Evolutionary conservation across 2,113 vertebrate genomes (phyloP), one percentile per base, ranked within the genome.

Genomic region (Mionectes macconnelli): DNA sequence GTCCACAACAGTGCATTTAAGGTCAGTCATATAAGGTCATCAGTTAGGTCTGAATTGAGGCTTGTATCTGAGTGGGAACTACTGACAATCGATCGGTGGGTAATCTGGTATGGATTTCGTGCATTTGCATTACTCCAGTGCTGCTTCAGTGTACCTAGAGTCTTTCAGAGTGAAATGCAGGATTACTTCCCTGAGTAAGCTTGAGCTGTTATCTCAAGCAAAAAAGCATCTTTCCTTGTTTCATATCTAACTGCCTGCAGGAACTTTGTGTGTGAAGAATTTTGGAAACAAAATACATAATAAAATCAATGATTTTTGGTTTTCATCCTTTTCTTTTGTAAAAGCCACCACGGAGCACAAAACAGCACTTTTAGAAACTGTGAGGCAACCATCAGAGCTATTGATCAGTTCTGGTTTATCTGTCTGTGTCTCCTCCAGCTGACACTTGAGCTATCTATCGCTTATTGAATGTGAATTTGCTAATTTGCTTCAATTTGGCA

Each of bases 271-370:
- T 81, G 28, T 20, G 60, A 70, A 50, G 8, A 20, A 45, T 63
- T 91, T 63, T 92, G 42, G 70, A 87, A 92, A 59, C 14, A 6
- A 77, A 83, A 6, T 17, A 19, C 28, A 42, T 70, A 89, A 35
- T 50, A 78, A 94, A 81, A 84, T 49, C 22, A 77, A 25, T 23
- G 2, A 33, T 42, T 75, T 47, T 50, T 81, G 1, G 0, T 55
- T 84, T 91, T 67, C 42, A 35, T 50, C 4, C 2, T 81, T 68
- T 92, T 73, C 20, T 84, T 89, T 89, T 30, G 17, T 39, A 63
- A 74, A 79, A 72, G 6, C 20, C 73, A 20, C 6, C 0, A 0
- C 11, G 15, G 11, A 67, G 4, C 13, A 70, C 22, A 50, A 33
- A 70, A 56, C 5, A 67, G 4, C 35, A 45, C 4, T 37, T 80